A percentile compares a stretch with the other conserved stretches of the same genome.
Evolutionary conservation across 2,888 invertebrate genomes (phyloP).

Genomic region (Artemia sinica): DNA sequence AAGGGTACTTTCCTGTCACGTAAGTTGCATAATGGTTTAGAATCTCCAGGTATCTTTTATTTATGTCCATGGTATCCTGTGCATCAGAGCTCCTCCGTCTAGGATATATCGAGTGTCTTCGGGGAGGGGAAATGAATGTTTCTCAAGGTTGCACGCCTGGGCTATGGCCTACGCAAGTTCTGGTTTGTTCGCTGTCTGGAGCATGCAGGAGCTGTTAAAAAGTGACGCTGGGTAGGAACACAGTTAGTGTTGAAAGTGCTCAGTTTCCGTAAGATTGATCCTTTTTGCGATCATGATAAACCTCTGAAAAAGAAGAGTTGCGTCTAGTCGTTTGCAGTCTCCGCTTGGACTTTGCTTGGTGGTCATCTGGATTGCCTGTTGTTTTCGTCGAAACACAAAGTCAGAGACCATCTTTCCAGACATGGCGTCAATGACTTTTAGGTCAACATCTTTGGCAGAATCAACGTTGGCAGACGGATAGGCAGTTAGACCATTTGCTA

Average conservation of each 20-base stretch:
- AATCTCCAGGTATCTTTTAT: neutral
- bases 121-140: neutral
- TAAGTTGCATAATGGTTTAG: too few relatives aligned
- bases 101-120: neutral
- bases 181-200: neutral
- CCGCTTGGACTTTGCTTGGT: neutral
- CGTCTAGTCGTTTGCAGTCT: too few relatives aligned
- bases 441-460: neutral
- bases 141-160: neutral
- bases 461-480: too few relatives aligned
- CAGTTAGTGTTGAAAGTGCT: too few relatives aligned
- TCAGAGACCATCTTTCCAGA: neutral
- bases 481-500: too few relatives aligned
- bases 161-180: constrained; percentile 18
- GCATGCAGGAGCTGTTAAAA: too few relatives aligned
- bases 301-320: too few relatives aligned
- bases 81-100: constrained; percentile 16
- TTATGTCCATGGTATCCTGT: neutral
- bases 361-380: constrained; percentile 10
- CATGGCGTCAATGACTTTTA: constrained; percentile 9
- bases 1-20: constrained; percentile 1
- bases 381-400: constrained; percentile 7
- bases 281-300: too few relatives aligned
- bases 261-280: too few relatives aligned
- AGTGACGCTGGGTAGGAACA: too few relatives aligned